phyloP scores from a whole-genome alignment of 2,797 vertebrate genomes.

The Rachycentron canadum region DNA sequence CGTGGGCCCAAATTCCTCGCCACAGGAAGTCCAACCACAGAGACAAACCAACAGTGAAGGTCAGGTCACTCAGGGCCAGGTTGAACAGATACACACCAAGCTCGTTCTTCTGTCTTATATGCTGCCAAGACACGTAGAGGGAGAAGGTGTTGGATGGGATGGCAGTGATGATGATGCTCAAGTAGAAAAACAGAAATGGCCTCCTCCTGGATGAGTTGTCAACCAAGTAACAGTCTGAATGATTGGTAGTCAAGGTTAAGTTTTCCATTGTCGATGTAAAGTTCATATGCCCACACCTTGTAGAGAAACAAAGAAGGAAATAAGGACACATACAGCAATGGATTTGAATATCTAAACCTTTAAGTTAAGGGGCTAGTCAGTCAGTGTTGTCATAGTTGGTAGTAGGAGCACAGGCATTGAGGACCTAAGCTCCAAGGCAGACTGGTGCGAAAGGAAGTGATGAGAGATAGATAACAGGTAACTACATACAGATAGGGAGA shows the following conservation, averaged over 20 bases:
- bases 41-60: conserved; percentile 85
- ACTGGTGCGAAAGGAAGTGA: too few species aligned
- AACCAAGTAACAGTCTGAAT: conserved; percentile 65
- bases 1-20: conserved; percentile 85
- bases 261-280: conserved; percentile 61
- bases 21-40: conserved; percentile 89
- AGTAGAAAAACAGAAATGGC: conserved; percentile 85
- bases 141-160: conserved; percentile 88
- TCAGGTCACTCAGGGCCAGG: conserved; percentile 90
- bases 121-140: conserved; percentile 88
- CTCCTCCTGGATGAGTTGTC: conserved; percentile 71
- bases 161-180: conserved; percentile 83
- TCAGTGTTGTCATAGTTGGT: too few species aligned
- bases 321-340: not conserved
- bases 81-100: conserved; percentile 91
- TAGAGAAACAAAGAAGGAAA: conserved; percentile 13
- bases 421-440: not conserved
- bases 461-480: not conserved
- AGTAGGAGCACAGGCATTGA: too few species aligned
- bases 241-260: conserved; percentile 37
- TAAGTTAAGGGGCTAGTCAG: not conserved
- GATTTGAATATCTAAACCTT: not conserved
- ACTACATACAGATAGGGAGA: not conserved
- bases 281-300: conserved; percentile 44
- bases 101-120: conserved; percentile 89